Conservation (phyloP, 2,113 vertebrate species). For the Pandion haliaetus region DNA sequence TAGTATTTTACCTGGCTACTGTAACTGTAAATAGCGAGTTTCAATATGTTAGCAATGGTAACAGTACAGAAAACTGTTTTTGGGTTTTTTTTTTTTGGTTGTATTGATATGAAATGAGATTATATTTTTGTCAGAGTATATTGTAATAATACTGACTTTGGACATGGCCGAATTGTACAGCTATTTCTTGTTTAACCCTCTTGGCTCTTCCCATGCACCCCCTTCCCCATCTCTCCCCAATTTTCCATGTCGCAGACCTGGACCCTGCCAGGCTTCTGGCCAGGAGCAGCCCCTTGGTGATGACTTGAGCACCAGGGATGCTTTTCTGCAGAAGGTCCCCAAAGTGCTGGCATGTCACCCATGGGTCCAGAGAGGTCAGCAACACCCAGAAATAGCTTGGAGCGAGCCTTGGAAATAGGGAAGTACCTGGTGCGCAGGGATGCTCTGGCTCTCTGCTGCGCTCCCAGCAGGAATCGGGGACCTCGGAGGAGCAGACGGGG, state of each 20-base stretch:
- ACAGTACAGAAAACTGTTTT: conserved; percentile 71
- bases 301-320: background rate
- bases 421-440: fast-evolving
- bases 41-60: conserved; percentile 65
- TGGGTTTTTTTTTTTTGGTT: conserved; percentile 26
- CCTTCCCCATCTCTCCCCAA: background rate
- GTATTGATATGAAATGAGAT: conserved; percentile 82
- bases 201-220: background rate
- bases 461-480: background rate
- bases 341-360: background rate
- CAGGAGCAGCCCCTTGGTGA: background rate
- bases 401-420: background rate
- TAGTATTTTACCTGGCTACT: conserved; percentile 66
- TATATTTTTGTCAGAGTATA: conserved; percentile 84
- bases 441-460: background rate
- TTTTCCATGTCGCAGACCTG: background rate
- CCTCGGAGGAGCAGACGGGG: fast-evolving
- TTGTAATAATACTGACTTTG: conserved; percentile 78
- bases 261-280: background rate
- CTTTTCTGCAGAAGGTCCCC: background rate
- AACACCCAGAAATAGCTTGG: background rate
- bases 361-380: background rate
- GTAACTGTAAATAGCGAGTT: conserved; percentile 76
- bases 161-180: conserved; percentile 73
- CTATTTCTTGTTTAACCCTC: conserved; percentile 36